Evolutionary conservation across 2,888 invertebrate genomes (phyloP).

Genomic region (Acrobasis suavella): DNA sequence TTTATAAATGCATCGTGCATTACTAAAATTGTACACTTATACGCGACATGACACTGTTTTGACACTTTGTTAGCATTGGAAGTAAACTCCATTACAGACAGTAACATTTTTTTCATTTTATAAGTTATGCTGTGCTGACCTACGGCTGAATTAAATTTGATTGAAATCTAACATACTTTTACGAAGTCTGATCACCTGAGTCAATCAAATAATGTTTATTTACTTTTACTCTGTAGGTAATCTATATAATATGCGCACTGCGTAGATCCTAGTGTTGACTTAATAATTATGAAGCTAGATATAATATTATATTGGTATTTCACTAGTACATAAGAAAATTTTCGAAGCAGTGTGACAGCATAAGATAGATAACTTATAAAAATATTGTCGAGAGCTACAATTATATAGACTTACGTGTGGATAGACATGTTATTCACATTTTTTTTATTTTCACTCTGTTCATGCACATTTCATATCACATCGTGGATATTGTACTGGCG

Average conservation of each 20-base stretch:
- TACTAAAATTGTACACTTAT: slow-evolving; percentile 77
- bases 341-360: neutral
- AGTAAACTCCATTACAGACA: slow-evolving; percentile 28
- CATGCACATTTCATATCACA: neutral
- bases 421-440: slow-evolving; percentile 14
- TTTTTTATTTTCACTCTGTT: neutral
- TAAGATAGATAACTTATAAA: neutral
- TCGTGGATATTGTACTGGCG: slow-evolving; percentile 1
- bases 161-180: neutral
- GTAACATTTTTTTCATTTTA: slow-evolving; percentile 32
- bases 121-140: neutral
- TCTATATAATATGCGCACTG: too few species aligned
- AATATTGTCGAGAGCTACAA: neutral
- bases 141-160: neutral
- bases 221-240: too few species aligned
- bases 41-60: slow-evolving; percentile 40
- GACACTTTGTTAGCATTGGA: slow-evolving; percentile 35
- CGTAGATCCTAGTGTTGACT: too few species aligned
- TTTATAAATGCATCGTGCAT: slow-evolving; percentile 66
- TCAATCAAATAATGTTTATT: too few species aligned
- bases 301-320: too few species aligned
- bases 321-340: neutral
- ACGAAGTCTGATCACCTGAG: neutral
- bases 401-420: neutral
- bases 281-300: too few species aligned